phyloP scores from a whole-genome alignment of 2,797 vertebrate genomes.

The Rhodeus uyekii region DNA sequence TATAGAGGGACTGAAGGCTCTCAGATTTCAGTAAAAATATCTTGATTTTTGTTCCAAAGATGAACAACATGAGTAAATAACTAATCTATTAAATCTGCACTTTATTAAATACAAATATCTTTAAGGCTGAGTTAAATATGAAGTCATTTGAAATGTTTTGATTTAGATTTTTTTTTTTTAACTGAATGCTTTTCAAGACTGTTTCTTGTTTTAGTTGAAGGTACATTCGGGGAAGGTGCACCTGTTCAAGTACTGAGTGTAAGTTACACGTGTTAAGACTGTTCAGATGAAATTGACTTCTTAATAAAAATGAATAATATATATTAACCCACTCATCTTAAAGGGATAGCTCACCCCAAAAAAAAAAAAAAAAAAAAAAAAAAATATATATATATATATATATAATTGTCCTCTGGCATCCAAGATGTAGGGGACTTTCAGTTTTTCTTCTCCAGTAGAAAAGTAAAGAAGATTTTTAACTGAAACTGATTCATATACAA shows the following conservation, averaged over 20 bases:
- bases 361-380: too few relatives aligned
- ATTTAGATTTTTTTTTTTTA: too few relatives aligned
- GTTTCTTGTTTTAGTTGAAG: not conserved
- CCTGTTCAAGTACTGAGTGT: constrained; percentile 18
- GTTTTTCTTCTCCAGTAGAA: not conserved
- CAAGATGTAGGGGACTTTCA: not conserved
- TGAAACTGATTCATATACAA: not conserved
- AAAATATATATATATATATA: too few relatives aligned
- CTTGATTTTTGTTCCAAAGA: too few relatives aligned
- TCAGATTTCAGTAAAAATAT: too few relatives aligned
- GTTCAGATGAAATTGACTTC: not conserved
- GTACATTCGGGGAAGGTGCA: not conserved
- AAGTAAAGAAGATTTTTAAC: not conserved
- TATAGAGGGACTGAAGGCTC: too few relatives aligned
- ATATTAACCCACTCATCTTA: not conserved
- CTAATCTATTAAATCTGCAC: not conserved
- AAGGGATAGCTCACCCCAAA: not conserved
- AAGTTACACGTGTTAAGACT: not conserved
- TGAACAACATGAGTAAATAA: too few relatives aligned
- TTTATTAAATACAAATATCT: not conserved
- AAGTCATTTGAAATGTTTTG: not conserved
- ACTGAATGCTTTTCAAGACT: not conserved
- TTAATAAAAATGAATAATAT: not conserved
- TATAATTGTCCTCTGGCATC: not conserved
- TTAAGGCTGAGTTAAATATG: not conserved